phyloP scores from a whole-genome alignment of 1,140 invertebrate species.

The Lepidurus arcticus region DNA sequence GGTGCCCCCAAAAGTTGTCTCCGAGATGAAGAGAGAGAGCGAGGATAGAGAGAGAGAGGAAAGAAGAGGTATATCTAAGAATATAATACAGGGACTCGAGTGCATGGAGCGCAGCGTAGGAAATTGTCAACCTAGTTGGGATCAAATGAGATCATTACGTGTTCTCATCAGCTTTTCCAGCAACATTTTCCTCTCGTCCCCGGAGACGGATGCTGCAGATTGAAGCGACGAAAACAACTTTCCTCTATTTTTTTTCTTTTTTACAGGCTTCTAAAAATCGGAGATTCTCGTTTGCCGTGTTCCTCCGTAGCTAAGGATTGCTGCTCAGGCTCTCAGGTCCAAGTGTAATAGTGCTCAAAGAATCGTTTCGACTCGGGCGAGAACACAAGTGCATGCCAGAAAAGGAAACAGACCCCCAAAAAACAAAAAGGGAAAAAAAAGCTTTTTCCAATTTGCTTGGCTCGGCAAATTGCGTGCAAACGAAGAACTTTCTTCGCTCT shows the following conservation, averaged over 20 bases:
- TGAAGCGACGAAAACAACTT: constrained; percentile 21
- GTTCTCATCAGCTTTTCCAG: constrained; percentile 18
- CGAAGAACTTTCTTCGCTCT: background rate
- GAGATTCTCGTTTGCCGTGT: background rate
- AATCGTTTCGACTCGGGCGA: constrained; percentile 6
- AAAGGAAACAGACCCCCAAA: background rate
- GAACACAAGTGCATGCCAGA: background rate
- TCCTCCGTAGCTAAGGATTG: background rate
- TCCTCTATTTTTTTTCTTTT: background rate
- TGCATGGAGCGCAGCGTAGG: constrained; percentile 17
- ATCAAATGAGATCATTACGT: constrained; percentile 14
- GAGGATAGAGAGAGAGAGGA: background rate
- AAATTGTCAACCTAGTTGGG: constrained; percentile 19
- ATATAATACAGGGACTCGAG: background rate
- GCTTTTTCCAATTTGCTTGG: constrained; percentile 5
- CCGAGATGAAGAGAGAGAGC: background rate
- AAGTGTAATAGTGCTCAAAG: constrained; percentile 19
- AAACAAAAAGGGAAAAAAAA: background rate
- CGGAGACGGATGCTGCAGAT: constrained; percentile 9
- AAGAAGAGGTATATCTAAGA: background rate
- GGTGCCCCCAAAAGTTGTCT: background rate
- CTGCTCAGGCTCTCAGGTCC: background rate
- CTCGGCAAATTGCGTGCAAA: constrained; percentile 17
- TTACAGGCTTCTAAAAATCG: background rate
- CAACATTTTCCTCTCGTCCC: constrained; percentile 18